A percentile compares a stretch with the other conserved stretches of the same genome.
phyloP scores from a whole-genome alignment of 2,113 vertebrate genomes.

The Corapipo altera region DNA sequence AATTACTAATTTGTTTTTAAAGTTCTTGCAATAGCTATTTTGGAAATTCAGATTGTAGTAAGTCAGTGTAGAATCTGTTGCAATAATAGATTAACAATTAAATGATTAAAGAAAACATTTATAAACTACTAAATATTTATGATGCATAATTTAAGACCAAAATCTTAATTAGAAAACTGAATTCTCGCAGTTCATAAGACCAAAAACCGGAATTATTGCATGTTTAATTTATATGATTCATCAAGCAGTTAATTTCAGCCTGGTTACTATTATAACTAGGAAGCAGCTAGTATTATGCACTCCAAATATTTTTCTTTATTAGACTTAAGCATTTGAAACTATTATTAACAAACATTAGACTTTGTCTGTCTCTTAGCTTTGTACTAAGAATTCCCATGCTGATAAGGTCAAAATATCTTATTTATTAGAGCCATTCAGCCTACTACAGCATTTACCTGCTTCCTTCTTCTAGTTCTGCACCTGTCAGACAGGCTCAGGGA shows the following conservation, averaged over 20 bases:
- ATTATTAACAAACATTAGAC: not conserved
- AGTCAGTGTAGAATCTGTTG: not conserved
- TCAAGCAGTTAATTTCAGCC: not conserved
- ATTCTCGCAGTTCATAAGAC: not conserved
- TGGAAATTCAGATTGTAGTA: not conserved
- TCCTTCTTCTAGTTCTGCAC: not conserved
- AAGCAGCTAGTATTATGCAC: not conserved
- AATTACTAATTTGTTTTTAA: not conserved
- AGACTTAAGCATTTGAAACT: not conserved
- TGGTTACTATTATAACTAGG: not conserved
- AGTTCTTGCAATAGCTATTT: not conserved
- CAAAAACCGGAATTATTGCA: not conserved
- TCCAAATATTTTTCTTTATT: not conserved
- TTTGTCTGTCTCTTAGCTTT: not conserved
- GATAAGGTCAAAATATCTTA: not conserved
- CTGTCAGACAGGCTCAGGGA: not conserved
- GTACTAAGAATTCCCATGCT: not conserved
- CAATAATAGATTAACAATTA: not conserved
- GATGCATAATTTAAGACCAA: not conserved
- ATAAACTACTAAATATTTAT: conserved; percentile 9
- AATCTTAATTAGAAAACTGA: not conserved
- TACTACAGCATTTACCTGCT: not conserved
- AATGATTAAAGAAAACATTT: not conserved
- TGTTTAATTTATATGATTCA: not conserved
- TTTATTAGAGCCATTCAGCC: not conserved